Conservation (phyloP, 2,113 vertebrate genomes). For the Hystrix brachyura region DNA sequence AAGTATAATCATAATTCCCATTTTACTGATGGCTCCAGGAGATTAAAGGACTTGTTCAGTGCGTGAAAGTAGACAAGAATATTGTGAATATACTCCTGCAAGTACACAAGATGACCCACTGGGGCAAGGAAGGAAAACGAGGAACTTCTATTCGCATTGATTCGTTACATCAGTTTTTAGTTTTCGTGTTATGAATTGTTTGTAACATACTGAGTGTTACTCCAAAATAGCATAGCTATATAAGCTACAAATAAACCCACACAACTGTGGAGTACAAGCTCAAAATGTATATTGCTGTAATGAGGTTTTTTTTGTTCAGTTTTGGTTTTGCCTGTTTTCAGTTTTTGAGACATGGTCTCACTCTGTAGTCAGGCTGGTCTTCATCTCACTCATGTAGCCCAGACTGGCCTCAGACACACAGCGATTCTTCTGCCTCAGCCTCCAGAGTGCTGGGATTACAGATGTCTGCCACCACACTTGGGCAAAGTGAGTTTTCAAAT, state of each 20-base stretch:
- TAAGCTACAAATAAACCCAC: background rate
- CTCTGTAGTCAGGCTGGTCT: background rate
- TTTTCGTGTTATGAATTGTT: background rate
- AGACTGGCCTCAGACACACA: background rate
- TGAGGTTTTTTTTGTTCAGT: background rate
- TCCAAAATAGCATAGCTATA: background rate
- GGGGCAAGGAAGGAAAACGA: background rate
- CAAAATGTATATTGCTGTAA: background rate
- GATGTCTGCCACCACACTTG: background rate
- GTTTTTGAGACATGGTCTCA: background rate
- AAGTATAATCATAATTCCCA: background rate
- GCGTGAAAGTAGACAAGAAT: background rate
- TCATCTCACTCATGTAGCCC: background rate
- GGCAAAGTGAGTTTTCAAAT: background rate
- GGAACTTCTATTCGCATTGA: background rate
- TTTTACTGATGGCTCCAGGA: background rate
- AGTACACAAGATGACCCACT: no score
- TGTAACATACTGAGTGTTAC: background rate
- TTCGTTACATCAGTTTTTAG: background rate
- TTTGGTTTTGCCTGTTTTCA: background rate
- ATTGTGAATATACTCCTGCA: background rate
- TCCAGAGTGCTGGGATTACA: background rate
- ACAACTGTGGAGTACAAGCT: background rate
- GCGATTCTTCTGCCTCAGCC: background rate
- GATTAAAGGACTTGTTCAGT: background rate